These are phyloP conservation scores for Oriolus oriolus DNA, from an alignment of 2,113 vertebrate genomes.

Conservation along the genomic window DNA sequence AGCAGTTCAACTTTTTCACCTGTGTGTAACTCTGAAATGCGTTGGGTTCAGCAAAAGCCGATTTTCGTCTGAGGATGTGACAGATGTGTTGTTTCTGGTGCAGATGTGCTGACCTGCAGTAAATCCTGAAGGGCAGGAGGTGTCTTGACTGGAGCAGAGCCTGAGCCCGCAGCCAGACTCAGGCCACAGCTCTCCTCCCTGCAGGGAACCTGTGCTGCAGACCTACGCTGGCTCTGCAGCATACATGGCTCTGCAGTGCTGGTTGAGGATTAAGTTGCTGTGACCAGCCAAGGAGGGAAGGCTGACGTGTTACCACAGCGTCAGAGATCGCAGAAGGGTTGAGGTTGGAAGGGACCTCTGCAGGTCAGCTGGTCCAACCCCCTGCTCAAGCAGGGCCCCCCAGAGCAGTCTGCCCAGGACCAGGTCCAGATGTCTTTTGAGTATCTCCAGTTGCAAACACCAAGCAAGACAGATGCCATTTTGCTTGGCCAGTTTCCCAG, in stretches of 20 bases:
- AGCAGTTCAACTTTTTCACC: not conserved
- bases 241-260: fast-evolving
- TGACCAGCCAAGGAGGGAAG: not conserved
- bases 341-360: not conserved
- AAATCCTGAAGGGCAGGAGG: not conserved
- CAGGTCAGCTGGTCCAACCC: not conserved
- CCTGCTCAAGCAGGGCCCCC: not conserved
- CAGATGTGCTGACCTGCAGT: not conserved
- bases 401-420: not conserved
- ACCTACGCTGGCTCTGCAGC: not conserved
- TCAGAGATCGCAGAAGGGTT: not conserved
- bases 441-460: not conserved
- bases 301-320: not conserved
- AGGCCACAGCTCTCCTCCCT: not conserved
- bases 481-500: not conserved
- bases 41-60: not conserved
- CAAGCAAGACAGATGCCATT: not conserved
- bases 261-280: not conserved
- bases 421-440: fast-evolving
- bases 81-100: not conserved
- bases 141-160: not conserved
- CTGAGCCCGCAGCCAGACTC: not conserved
- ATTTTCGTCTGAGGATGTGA: not conserved
- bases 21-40: fast-evolving
- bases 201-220: not conserved